Evolutionary conservation across 2,113 vertebrate genomes (phyloP), one percentile per base, ranked within the genome.

Genomic region (Ascaphus truei): DNA sequence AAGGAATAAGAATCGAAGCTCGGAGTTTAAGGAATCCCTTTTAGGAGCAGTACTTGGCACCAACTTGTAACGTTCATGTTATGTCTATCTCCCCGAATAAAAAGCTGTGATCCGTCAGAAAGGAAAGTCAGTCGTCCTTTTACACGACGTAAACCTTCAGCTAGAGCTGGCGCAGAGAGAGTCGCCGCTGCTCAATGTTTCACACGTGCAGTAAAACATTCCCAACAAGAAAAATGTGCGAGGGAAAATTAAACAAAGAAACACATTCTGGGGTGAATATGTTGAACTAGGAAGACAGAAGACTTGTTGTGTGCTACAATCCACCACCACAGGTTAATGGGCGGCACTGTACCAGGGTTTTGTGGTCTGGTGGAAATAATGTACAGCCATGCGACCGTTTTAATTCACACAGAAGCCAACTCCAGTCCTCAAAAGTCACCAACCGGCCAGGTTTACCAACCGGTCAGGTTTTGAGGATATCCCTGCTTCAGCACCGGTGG

Each of bases 241-340:
- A 76, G 64, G 55, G 62, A 68, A 73, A 75, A 73, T 68, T 61
- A 73, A 78, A 68, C 68, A 68, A 30, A 18, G 52, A 41, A 72
- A 72, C 3, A 20, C 0, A 75, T 66, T 66, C 25, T 41, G 53
- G 34, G 36, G 45, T 37, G n/a, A 22, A 13, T 27, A 12, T 13
- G 41, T 31, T 33, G 29, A 15, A 20, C 22, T 50, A 65, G 15
- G 27, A 30, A 73, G 41, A 79, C 74, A 80, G 80, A 74, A 79
- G 65, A 65, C 59, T 72, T 81, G 79, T 79, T 79, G 75, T 79
- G 65, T 72, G 73, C 72, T 74, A 45, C 62, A 80, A 73, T 60
- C 75, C 68, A 79, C 80, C 75, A 25, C 50, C 22, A 15, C 75
- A 60, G 74, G 75, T 76, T 75, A 68, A 72, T 78, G 75, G 48